Evolutionary conservation across 2,797 vertebrate genomes (phyloP).

Genomic region (Ctenochaetus hawaiiensis): DNA sequence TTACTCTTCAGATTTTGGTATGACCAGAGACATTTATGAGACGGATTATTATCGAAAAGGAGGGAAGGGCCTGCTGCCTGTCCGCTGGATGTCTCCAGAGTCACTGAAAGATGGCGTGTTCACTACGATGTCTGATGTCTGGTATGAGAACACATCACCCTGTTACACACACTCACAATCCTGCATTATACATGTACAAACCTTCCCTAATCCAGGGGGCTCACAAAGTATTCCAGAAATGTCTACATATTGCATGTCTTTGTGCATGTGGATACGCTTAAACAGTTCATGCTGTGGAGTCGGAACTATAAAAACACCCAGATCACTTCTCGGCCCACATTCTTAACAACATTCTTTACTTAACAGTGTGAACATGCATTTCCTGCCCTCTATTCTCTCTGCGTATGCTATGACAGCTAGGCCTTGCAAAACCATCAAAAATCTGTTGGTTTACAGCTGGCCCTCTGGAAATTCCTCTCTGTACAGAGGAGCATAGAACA

Average conservation of each 20-base stretch:
- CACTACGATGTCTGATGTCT: slow-evolving; percentile 98
- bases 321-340: slow-evolving; percentile 38
- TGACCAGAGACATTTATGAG: slow-evolving; percentile 99
- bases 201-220: slow-evolving; percentile 48
- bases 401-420: slow-evolving; percentile 10
- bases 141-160: slow-evolving; percentile 85
- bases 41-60: slow-evolving; percentile 99
- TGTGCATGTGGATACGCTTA: slow-evolving; percentile 35
- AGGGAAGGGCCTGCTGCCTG: slow-evolving; percentile 97
- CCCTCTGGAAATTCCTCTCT: slow-evolving; percentile 44
- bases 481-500: slow-evolving; percentile 18
- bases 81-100: slow-evolving; percentile 99
- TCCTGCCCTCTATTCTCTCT: slow-evolving; percentile 25
- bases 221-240: slow-evolving; percentile 43
- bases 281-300: slow-evolving; percentile 42
- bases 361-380: slow-evolving; percentile 48
- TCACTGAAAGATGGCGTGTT: slow-evolving; percentile 99
- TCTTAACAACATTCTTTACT: slow-evolving; percentile 39
- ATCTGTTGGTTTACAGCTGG: slow-evolving; percentile 36
- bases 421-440: slow-evolving; percentile 51
- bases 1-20: slow-evolving; percentile 93
- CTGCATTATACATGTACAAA: slow-evolving; percentile 40
- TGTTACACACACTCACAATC: slow-evolving; percentile 23
- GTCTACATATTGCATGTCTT: slow-evolving; percentile 44
- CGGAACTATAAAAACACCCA: slow-evolving; percentile 41